Conservation (phyloP, 2,797 vertebrate genomes). For the Mus minutoides region DNA sequence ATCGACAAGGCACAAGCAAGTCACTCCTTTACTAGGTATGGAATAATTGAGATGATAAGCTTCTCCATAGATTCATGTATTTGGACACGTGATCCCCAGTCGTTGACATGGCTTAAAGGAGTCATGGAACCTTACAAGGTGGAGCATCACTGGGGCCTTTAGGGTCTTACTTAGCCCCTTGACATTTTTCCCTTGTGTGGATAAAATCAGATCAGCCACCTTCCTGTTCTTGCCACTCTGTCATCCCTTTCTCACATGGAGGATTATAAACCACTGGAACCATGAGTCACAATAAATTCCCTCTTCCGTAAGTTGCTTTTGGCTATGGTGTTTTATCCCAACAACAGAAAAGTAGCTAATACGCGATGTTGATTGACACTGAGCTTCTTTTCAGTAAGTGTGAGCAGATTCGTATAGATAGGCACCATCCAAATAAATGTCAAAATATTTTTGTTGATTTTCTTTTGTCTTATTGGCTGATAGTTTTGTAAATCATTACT, state of each 20-base stretch:
- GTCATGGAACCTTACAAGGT: neutral
- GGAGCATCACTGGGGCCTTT: too few relatives aligned
- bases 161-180: neutral
- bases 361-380: neutral
- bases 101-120: neutral
- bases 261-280: neutral
- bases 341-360: neutral
- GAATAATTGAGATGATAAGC: neutral
- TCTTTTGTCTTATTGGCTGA: neutral
- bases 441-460: constrained; percentile 13
- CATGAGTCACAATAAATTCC: neutral
- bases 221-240: neutral
- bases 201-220: neutral
- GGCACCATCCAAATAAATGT: neutral
- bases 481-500: neutral
- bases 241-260: neutral
- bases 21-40: neutral
- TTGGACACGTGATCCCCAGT: neutral
- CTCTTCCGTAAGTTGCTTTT: neutral
- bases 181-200: neutral
- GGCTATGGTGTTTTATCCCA: neutral
- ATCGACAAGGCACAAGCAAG: neutral
- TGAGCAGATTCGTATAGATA: neutral
- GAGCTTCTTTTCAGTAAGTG: neutral
- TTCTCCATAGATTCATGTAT: neutral